A percentile compares a stretch with the other conserved stretches of the same genome.
Conservation (phyloP, 35 echinoderm and acorn worm species). For the Apostichopus parvimensis region DNA sequence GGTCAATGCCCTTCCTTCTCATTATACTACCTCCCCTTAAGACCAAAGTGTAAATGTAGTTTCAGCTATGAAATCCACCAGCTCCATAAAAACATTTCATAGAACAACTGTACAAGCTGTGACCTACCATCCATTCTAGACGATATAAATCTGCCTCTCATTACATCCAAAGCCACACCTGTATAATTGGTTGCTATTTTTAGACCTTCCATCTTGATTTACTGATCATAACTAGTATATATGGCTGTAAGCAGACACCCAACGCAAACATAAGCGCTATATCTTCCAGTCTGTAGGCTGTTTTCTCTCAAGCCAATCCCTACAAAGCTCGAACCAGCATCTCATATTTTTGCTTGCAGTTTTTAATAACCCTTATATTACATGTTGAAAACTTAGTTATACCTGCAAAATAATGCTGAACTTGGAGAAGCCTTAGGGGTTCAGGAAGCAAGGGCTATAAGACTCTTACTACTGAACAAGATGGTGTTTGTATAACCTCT, state of each 20-base stretch:
- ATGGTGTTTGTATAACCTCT: conserved; percentile 34
- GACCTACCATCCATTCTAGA: not conserved
- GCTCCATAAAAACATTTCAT: too few relatives aligned
- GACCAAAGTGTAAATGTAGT: too few relatives aligned
- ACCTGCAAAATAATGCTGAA: not conserved
- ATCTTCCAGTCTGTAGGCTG: not conserved
- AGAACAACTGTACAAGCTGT: not conserved
- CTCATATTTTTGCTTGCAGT: conserved; percentile 9
- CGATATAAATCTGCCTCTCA: too few relatives aligned
- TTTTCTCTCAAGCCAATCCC: not conserved
- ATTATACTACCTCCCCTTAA: too few relatives aligned
- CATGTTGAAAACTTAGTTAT: not conserved
- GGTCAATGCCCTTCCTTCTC: too few relatives aligned
- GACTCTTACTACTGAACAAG: not conserved
- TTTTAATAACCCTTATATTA: not conserved
- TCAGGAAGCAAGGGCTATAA: conserved; percentile 1
- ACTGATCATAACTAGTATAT: not conserved
- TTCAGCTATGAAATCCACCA: too few relatives aligned
- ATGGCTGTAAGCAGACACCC: not conserved
- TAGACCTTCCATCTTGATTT: not conserved
- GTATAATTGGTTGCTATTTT: not conserved
- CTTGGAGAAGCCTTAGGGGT: conserved; percentile 6
- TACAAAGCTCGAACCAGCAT: not conserved
- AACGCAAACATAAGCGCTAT: too few relatives aligned
- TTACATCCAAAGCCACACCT: not conserved